Conservation (phyloP, 1,140 invertebrate genomes). For the Apis cerana region DNA sequence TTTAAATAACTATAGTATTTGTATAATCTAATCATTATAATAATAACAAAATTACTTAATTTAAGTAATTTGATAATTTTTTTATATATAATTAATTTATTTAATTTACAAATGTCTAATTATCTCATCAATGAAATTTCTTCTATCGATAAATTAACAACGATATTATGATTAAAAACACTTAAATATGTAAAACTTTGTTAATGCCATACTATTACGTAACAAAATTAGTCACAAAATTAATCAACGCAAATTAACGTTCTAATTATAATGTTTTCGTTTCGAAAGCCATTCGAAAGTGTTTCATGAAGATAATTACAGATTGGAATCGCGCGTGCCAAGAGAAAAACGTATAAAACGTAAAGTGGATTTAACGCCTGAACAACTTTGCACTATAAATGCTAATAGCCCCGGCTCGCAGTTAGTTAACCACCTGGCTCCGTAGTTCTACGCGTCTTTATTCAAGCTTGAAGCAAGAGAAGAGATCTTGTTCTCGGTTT, state of each 20-base stretch:
- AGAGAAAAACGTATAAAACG: conserved; percentile 54
- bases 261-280: not conserved
- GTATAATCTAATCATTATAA: no score
- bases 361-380: conserved; percentile 61
- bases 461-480: conserved; percentile 10
- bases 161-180: not conserved
- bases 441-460: conserved; percentile 60
- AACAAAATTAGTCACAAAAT: not conserved
- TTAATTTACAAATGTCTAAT: no score
- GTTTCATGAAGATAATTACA: conserved; percentile 53
- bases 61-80: no score
- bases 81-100: no score
- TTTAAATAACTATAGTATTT: no score
- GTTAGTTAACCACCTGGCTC: conserved; percentile 51
- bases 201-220: no score
- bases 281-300: conserved; percentile 16
- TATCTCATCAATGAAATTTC: not conserved
- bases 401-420: conserved; percentile 59
- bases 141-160: not conserved
- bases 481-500: conserved; percentile 42
- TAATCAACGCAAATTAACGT: conserved; percentile 23
- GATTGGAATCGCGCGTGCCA: conserved; percentile 53
- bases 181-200: no score
- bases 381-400: conserved; percentile 71
- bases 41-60: no score